phyloP scores from a whole-genome alignment of 1,140 invertebrate species.

The Sinella curviseta region DNA sequence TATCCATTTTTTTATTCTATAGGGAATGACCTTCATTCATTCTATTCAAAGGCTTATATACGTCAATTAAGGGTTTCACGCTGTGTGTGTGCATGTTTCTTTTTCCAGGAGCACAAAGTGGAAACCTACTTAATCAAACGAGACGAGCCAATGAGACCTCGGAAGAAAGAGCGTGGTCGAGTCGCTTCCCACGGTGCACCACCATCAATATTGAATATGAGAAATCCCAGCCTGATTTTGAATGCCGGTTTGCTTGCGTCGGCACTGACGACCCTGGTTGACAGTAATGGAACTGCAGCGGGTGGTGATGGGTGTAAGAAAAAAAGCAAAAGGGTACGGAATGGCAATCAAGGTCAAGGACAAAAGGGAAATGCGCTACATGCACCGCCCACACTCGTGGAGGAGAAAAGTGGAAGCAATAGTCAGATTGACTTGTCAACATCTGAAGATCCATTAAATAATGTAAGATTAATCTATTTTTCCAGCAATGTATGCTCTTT shows the following conservation, averaged over 20 bases:
- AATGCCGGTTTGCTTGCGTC: slow-evolving; percentile 45
- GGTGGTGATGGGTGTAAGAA: slow-evolving; percentile 27
- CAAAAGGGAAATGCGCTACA: background rate
- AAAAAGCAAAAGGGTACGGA: slow-evolving; percentile 28
- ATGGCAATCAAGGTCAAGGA: slow-evolving; percentile 44
- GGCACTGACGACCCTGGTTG: slow-evolving; percentile 22
- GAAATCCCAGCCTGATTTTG: slow-evolving; percentile 46
- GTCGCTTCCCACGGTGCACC: slow-evolving; percentile 45
- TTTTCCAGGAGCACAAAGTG: slow-evolving; percentile 71
- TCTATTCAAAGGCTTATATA: too few species aligned
- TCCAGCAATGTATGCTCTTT: too few species aligned
- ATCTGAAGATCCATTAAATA: slow-evolving; percentile 31
- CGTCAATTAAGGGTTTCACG: background rate
- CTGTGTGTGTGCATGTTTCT: background rate
- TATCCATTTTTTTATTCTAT: too few species aligned
- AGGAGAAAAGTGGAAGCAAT: slow-evolving; percentile 23
- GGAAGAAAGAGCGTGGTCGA: slow-evolving; percentile 56
- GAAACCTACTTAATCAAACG: slow-evolving; percentile 90
- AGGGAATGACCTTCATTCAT: too few species aligned
- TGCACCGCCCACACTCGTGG: background rate
- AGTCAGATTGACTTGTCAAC: slow-evolving; percentile 36
- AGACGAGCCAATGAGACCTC: slow-evolving; percentile 68
- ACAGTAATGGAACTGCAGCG: slow-evolving; percentile 30
- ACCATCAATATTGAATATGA: slow-evolving; percentile 31
- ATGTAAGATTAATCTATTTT: slow-evolving; percentile 27